Conservation (phyloP, 2,888 invertebrate species). For the Seira musarum region DNA sequence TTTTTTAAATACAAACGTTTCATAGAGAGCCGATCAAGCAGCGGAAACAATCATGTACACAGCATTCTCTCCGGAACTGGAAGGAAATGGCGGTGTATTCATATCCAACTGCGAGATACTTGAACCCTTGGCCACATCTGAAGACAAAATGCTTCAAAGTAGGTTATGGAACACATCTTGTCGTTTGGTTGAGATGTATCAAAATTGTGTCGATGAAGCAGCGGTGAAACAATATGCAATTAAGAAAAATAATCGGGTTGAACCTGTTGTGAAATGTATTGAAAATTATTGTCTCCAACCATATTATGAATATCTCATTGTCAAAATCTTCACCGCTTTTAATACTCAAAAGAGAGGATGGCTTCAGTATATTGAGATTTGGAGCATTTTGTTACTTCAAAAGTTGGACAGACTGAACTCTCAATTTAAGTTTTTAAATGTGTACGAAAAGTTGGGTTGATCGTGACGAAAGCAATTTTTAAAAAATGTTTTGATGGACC, state of each 20-base stretch:
- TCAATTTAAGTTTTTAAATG: conserved; percentile 51
- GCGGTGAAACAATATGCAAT: neutral
- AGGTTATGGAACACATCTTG: conserved; percentile 80
- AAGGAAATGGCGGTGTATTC: conserved; percentile 85
- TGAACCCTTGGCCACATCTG: conserved; percentile 74
- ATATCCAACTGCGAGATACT: conserved; percentile 81
- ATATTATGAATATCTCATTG: conserved; percentile 56
- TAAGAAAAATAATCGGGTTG: too few species aligned
- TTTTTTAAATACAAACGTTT: conserved; percentile 58
- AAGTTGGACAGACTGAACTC: conserved; percentile 52
- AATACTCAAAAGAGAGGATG: conserved; percentile 46
- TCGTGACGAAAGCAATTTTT: too few species aligned
- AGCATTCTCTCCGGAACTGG: conserved; percentile 82
- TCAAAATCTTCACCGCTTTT: conserved; percentile 45
- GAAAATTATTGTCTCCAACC: conserved; percentile 47
- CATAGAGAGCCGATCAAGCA: conserved; percentile 83
- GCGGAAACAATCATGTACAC: conserved; percentile 84
- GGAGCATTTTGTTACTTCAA: conserved; percentile 53
- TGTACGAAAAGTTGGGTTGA: conserved; percentile 25
- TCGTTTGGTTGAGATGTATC: conserved; percentile 40
- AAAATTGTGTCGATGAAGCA: conserved; percentile 30
- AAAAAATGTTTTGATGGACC: too few species aligned
- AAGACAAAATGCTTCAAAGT: conserved; percentile 77
- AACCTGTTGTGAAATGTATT: neutral
- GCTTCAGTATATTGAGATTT: conserved; percentile 50